Evolutionary conservation across 2,888 invertebrate genomes (phyloP).

Genomic region (Acanthococcus lagerstroemiae): DNA sequence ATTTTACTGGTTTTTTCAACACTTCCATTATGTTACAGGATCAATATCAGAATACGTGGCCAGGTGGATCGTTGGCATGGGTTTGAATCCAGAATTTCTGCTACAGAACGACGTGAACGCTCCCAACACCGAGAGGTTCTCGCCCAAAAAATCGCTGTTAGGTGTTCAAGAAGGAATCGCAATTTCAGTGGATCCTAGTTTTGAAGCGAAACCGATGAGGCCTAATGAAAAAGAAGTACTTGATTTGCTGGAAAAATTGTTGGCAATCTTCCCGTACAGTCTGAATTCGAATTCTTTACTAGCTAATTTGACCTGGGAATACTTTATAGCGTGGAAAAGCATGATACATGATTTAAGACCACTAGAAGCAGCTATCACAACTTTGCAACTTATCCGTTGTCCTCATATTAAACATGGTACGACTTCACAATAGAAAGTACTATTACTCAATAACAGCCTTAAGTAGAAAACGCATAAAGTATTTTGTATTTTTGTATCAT

Average conservation of each 20-base stretch:
- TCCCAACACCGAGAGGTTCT: neutral
- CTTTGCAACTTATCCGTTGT: constrained; percentile 56
- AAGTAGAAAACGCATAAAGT: too few relatives aligned
- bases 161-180: constrained; percentile 34
- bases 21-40: constrained; percentile 44
- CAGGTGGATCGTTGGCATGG: constrained; percentile 69
- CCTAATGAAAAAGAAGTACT: constrained; percentile 40
- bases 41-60: constrained; percentile 82
- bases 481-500: too few relatives aligned
- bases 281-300: constrained; percentile 66
- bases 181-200: constrained; percentile 39
- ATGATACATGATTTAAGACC: constrained; percentile 54
- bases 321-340: constrained; percentile 76
- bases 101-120: constrained; percentile 38
- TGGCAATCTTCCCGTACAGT: constrained; percentile 76
- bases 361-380: constrained; percentile 60
- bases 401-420: constrained; percentile 54
- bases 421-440: neutral
- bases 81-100: constrained; percentile 53
- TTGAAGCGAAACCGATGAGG: constrained; percentile 36
- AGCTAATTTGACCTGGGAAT: constrained; percentile 86
- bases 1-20: neutral
- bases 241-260: constrained; percentile 54
- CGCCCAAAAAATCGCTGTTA: constrained; percentile 16
- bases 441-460: too few relatives aligned